Conservation (phyloP, 2,113 vertebrate genomes). For the Cinclus cinclus region DNA sequence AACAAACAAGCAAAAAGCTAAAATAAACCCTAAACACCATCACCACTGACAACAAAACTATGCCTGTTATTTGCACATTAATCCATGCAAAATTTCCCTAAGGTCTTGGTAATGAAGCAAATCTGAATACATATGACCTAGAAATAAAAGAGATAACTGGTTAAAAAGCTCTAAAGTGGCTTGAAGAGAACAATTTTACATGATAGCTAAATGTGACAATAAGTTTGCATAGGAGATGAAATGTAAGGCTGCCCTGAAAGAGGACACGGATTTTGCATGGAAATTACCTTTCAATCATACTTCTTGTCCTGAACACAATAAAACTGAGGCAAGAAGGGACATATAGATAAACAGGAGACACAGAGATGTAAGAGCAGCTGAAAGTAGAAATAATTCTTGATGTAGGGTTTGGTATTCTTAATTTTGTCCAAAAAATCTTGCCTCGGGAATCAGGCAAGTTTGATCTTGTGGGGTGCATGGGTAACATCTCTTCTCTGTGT, state of each 20-base stretch:
- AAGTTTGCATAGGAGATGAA: neutral
- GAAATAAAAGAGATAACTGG: neutral
- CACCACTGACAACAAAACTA: fast-evolving
- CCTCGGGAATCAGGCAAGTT: neutral
- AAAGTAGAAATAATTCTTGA: neutral
- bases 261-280: neutral
- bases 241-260: neutral
- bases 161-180: neutral
- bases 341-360: neutral
- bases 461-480: neutral
- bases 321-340: neutral
- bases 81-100: neutral
- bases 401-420: neutral
- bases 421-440: neutral
- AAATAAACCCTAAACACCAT: neutral
- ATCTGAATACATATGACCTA: neutral
- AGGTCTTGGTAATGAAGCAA: neutral
- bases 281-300: neutral
- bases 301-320: neutral
- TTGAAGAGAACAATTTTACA: neutral
- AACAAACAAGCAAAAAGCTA: too few relatives aligned
- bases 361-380: neutral
- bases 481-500: neutral
- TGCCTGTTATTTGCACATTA: neutral
- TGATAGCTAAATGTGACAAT: neutral